phyloP scores from a whole-genome alignment of 2,113 vertebrate species.

The Aptenodytes patagonicus region DNA sequence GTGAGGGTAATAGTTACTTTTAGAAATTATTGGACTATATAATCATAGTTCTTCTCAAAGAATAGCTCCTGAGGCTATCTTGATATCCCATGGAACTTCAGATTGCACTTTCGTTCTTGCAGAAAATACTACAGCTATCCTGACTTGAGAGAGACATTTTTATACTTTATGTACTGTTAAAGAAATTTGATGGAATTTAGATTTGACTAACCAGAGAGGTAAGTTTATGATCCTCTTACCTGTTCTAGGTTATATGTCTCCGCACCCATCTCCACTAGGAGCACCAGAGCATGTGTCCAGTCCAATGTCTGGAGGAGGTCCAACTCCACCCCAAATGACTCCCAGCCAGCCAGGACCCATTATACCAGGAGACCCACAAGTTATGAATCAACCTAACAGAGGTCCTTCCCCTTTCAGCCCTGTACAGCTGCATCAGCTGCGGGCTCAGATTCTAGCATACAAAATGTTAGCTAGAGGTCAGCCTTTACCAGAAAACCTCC shows the following conservation, averaged over 20 bases:
- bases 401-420: conserved; percentile 94
- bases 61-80: neutral
- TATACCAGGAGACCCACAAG: conserved; percentile 88
- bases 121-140: neutral
- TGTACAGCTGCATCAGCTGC: conserved; percentile 93
- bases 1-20: neutral
- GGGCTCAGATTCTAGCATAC: conserved; percentile 97
- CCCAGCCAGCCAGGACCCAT: conserved; percentile 85
- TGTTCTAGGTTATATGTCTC: conserved; percentile 90
- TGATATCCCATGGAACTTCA: neutral
- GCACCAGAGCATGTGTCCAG: conserved; percentile 91
- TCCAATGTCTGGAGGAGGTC: conserved; percentile 93
- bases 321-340: conserved; percentile 92
- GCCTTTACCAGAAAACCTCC: conserved; percentile 94
- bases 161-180: neutral
- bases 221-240: neutral
- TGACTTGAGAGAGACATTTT: neutral
- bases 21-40: neutral
- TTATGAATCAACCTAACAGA: conserved; percentile 84
- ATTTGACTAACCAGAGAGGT: neutral
- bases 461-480: conserved; percentile 96
- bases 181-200: neutral
- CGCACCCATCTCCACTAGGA: conserved; percentile 92
- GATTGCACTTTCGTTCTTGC: neutral
- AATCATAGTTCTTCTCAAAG: neutral